phyloP scores from a whole-genome alignment of 2,113 vertebrate species.

The Geococcyx californianus region DNA sequence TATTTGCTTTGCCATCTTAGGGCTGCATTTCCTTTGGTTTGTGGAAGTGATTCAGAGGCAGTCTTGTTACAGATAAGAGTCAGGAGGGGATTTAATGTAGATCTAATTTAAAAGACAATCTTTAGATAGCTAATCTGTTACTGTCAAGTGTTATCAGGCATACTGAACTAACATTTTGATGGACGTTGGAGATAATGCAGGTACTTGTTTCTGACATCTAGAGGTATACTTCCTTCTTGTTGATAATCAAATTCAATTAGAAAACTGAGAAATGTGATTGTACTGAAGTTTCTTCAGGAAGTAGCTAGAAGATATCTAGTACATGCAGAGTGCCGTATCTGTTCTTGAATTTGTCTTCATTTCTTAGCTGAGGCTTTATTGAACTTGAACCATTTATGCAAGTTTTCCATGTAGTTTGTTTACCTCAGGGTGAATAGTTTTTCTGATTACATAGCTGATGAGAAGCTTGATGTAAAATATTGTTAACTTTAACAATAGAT shows the following conservation, averaged over 20 bases:
- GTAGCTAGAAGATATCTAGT: not conserved
- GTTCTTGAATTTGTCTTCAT: not conserved
- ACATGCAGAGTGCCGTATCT: fast-evolving
- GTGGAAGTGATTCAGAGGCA: not conserved
- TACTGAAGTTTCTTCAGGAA: not conserved
- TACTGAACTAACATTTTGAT: not conserved
- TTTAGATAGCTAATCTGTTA: not conserved
- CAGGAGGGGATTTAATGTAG: not conserved
- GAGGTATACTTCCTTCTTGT: not conserved
- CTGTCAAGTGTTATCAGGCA: not conserved
- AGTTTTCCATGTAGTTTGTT: not conserved
- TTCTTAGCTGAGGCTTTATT: not conserved
- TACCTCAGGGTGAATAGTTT: not conserved
- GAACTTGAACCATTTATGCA: not conserved
- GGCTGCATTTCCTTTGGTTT: not conserved
- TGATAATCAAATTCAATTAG: not conserved
- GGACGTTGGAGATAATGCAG: not conserved
- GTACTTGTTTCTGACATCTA: not conserved
- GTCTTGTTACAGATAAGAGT: not conserved
- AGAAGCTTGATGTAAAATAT: not conserved
- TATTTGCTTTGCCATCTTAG: fast-evolving
- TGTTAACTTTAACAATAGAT: not conserved
- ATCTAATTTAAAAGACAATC: not conserved
- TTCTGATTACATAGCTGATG: not conserved
- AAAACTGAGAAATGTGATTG: not conserved